Evolutionary conservation across 1,140 invertebrate species (phyloP), one percentile per base, ranked within the genome.

Genomic region (Holotrichia oblita): DNA sequence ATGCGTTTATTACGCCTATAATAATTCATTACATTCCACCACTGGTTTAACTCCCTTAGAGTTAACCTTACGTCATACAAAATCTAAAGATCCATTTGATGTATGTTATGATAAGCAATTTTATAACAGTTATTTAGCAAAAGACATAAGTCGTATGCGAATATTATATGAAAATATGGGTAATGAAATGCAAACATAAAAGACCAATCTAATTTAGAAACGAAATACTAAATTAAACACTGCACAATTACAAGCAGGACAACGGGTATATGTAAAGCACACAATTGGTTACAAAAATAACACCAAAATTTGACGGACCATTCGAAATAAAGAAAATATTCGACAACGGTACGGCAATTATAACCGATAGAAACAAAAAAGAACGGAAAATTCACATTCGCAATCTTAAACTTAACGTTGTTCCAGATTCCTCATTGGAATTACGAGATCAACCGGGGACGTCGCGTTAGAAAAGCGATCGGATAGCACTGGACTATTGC

Each of bases 401-500:
- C 24, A 48, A 48, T 27, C 74, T 48, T 27, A 76, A 55, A 27
- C 48, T 48, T 20, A 22, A n/a, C 8, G 22, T 55, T 76, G 40
- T 76, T 76, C 20, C 74, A 76, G 42, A 55, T 55, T 76, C 74
- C 73, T 41, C n/a, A 17, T n/a, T n/a, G 10, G 73, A 41, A 41
- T 41, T 27, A 20, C 7, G n/a, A 20, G 74, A 76, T 76, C 44
- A 55, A 10, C n/a, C 42, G 44, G 42, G 41, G 74, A 76, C 40
- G 14, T 76, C 41, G 8, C 17, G 14, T 12, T 74, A 6, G 14
- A 17, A 7, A 41, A 74, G 20, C 9, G 20, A 9, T 3, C 8
- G 40, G 40, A 74, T 12, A 41, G 14, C 9, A 74, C 40, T 1
- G 73, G 73, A 27, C 6, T 74, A 4, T 41, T 40, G 14, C 73